Conservation (phyloP, 2,888 invertebrate species). For the Caprella mutica region DNA sequence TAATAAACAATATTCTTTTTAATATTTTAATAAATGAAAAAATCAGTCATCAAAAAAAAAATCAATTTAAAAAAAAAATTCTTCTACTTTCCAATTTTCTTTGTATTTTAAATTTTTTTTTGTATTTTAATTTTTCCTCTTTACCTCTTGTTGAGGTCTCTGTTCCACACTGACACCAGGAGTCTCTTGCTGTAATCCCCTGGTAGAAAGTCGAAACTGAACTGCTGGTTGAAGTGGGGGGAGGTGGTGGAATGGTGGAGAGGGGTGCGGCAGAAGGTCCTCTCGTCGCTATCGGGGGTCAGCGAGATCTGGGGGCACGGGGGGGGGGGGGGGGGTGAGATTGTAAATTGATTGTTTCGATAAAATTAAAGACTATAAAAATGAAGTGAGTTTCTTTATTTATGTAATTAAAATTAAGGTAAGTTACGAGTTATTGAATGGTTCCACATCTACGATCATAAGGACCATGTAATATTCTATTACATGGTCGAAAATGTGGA, state of each 20-base stretch:
- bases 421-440: no score
- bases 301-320: slow-evolving; percentile 33
- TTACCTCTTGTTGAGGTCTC: slow-evolving; percentile 70
- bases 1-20: no score
- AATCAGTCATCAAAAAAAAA: background rate
- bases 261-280: slow-evolving; percentile 63
- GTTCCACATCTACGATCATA: no score
- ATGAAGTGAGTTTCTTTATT: background rate
- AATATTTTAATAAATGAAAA: slow-evolving; percentile 17
- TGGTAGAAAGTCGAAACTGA: slow-evolving; percentile 53
- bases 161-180: slow-evolving; percentile 73
- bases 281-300: slow-evolving; percentile 26
- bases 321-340: no score
- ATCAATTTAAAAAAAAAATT: background rate
- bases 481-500: no score
- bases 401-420: no score
- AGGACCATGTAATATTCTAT: no score
- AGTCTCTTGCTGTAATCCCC: slow-evolving; percentile 52
- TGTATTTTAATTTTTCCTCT: slow-evolving; percentile 35
- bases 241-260: slow-evolving; percentile 56
- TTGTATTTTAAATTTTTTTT: no score
- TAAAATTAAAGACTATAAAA: no score
- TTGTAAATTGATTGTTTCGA: no score
- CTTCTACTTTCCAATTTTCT: no score
- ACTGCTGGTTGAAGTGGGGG: slow-evolving; percentile 67